A percentile compares a stretch with the other conserved stretches of the same genome.
These are phyloP conservation scores for Therioaphis trifolii DNA, from an alignment of 2,888 invertebrate genomes.

Conservation along the genomic window DNA sequence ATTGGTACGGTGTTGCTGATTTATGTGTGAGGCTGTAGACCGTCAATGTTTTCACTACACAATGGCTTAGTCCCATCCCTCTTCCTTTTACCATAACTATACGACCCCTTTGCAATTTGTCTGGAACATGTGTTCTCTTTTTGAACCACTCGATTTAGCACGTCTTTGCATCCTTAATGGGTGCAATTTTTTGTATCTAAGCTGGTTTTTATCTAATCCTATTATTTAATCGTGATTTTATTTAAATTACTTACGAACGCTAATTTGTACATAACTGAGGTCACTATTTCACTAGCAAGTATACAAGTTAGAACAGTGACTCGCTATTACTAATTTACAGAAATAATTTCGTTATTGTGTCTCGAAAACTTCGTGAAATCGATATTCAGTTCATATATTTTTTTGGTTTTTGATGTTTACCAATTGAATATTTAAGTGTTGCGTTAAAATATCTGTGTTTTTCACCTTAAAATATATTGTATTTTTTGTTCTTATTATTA, in stretches of 20 bases:
- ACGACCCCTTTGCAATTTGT: conserved; percentile 55
- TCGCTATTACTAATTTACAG: neutral
- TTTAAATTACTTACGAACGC: conserved; percentile 15
- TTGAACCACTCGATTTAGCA: neutral
- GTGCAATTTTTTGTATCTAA: conserved; percentile 27
- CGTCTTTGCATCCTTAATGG: conserved; percentile 8
- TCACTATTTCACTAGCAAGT: neutral
- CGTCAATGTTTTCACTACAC: conserved; percentile 58
- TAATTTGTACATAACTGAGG: neutral
- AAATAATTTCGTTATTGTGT: neutral
- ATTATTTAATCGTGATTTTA: neutral
- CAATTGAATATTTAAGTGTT: too few relatives aligned
- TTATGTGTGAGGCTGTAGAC: conserved; percentile 59
- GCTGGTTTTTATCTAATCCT: conserved; percentile 28
- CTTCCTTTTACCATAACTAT: conserved; percentile 42
- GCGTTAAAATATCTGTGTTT: too few relatives aligned
- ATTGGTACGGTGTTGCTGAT: conserved; percentile 54
- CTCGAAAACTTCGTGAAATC: neutral
- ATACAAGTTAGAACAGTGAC: neutral
- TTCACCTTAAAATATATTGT: too few relatives aligned
- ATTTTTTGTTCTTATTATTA: too few relatives aligned
- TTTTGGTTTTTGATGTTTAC: too few relatives aligned
- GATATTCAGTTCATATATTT: neutral
- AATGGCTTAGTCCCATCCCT: conserved; percentile 47
- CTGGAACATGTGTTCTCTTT: conserved; percentile 49